These are phyloP conservation scores for Corythoichthys intestinalis DNA, from an alignment of 2,113 vertebrate species.

Conservation along the genomic window DNA sequence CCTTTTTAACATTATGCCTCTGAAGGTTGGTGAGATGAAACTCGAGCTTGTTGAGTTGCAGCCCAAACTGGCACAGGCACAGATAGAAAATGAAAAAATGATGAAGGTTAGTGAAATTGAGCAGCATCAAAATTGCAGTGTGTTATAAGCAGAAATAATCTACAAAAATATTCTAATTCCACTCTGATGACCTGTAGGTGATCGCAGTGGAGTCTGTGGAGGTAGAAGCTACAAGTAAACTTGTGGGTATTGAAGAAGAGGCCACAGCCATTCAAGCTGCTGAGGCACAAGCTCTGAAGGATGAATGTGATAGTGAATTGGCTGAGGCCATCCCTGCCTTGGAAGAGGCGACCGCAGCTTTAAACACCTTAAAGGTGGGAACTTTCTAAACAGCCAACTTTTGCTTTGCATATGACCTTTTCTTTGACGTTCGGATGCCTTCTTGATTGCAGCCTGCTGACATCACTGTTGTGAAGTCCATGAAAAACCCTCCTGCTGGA, in stretches of 20 bases:
- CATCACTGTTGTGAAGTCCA: slow-evolving; percentile 91
- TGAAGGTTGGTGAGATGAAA: slow-evolving; percentile 91
- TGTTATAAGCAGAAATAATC: not conserved
- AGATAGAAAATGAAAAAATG: slow-evolving; percentile 87
- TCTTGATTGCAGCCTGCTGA: slow-evolving; percentile 81
- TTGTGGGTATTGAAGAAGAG: slow-evolving; percentile 90
- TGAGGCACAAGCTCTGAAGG: slow-evolving; percentile 85
- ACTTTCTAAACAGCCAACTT: not conserved
- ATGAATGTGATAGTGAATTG: slow-evolving; percentile 91
- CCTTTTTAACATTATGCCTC: not conserved
- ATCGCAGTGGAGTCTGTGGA: slow-evolving; percentile 87
- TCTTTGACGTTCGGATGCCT: not conserved
- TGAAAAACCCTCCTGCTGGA: slow-evolving; percentile 94
- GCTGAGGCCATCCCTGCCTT: slow-evolving; percentile 88
- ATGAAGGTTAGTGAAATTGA: slow-evolving; percentile 80
- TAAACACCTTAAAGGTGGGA: slow-evolving; percentile 88
- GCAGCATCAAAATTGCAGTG: not conserved
- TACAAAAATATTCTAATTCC: not conserved
- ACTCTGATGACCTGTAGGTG: slow-evolving; percentile 62
- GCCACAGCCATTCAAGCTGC: slow-evolving; percentile 83
- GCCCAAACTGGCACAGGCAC: slow-evolving; percentile 87
- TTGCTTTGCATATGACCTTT: not conserved
- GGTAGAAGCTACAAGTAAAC: slow-evolving; percentile 89
- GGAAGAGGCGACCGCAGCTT: slow-evolving; percentile 84
- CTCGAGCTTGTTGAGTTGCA: slow-evolving; percentile 84